Evolutionary conservation across 2,113 vertebrate genomes (phyloP).

Genomic region (Pardalotus punctatus): DNA sequence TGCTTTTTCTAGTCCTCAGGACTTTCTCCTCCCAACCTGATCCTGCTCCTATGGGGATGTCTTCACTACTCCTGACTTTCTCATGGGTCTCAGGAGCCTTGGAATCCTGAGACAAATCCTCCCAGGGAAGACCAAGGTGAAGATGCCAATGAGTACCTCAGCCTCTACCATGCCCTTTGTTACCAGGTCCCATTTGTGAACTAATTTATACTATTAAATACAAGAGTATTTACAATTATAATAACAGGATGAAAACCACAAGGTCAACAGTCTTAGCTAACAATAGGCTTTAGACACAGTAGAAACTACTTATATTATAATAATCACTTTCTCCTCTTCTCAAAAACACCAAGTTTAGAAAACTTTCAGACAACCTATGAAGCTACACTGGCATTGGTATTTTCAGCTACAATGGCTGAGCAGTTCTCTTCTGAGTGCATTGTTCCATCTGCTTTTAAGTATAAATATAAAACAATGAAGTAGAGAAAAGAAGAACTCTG

Average conservation of each 20-base stretch:
- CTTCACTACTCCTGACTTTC: background rate
- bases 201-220: background rate
- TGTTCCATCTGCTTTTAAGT: background rate
- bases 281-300: background rate
- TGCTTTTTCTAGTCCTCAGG: background rate
- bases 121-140: background rate
- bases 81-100: background rate
- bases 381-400: background rate
- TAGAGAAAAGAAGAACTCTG: background rate
- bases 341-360: background rate
- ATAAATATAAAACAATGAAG: background rate
- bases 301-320: background rate
- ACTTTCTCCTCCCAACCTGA: background rate
- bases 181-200: background rate
- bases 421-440: background rate
- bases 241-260: background rate
- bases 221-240: background rate
- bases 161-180: background rate
- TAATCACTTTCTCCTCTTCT: background rate
- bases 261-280: background rate
- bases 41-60: background rate
- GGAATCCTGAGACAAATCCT: background rate
- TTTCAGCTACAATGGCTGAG: background rate
- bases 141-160: background rate
- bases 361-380: background rate